A percentile compares a stretch with the other conserved stretches of the same genome.
Conservation (phyloP, 1,140 invertebrate genomes). For the Hyles euphorbiae region DNA sequence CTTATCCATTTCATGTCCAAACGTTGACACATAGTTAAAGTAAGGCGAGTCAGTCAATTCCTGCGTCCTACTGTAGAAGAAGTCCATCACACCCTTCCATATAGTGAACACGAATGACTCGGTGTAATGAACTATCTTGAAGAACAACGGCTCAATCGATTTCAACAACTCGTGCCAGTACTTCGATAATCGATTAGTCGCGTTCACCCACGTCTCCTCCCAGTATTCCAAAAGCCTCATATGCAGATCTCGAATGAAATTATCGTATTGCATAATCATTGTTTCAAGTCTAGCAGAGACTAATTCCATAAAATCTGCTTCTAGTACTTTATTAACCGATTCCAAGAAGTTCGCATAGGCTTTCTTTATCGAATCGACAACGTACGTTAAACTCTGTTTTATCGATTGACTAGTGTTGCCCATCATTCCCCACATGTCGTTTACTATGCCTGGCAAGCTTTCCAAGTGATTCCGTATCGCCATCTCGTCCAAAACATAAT, state of each 20-base stretch:
- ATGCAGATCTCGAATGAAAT: conserved; percentile 85
- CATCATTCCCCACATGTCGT: conserved; percentile 89
- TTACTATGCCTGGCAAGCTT: conserved; percentile 85
- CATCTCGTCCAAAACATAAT: conserved; percentile 84
- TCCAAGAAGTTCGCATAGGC: conserved; percentile 83
- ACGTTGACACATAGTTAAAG: conserved; percentile 85
- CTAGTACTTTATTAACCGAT: conserved; percentile 80
- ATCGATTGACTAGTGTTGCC: conserved; percentile 87
- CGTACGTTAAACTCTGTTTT: conserved; percentile 83
- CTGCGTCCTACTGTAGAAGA: conserved; percentile 85
- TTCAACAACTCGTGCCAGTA: conserved; percentile 84
- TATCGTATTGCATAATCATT: conserved; percentile 85
- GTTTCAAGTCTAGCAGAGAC: conserved; percentile 81
- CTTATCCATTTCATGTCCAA: conserved; percentile 86
- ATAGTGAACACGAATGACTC: conserved; percentile 84
- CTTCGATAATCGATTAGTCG: conserved; percentile 76
- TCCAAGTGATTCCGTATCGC: conserved; percentile 86
- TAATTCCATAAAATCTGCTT: conserved; percentile 83
- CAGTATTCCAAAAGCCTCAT: conserved; percentile 85
- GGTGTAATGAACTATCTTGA: conserved; percentile 83
- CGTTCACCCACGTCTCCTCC: conserved; percentile 82
- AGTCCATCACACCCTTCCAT: conserved; percentile 84
- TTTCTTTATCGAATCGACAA: conserved; percentile 83
- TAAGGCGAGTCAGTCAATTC: conserved; percentile 88
- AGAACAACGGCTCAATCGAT: conserved; percentile 85